These are phyloP conservation scores for Oegoconia quadripuncta DNA, from an alignment of 2,888 invertebrate genomes.

Conservation along the genomic window DNA sequence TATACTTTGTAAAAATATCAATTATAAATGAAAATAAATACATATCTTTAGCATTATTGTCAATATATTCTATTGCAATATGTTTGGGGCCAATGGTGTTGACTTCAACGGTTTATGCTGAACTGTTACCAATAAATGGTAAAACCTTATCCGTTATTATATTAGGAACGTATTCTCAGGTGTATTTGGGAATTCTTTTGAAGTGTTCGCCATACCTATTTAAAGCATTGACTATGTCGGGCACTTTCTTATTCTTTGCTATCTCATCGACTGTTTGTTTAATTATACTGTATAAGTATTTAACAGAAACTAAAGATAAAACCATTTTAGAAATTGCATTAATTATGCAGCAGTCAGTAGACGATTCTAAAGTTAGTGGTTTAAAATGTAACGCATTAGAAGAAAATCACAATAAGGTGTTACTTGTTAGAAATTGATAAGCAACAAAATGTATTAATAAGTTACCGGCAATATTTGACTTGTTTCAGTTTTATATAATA, in stretches of 20 bases:
- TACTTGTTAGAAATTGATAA: no score
- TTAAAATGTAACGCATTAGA: no score
- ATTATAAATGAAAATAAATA: slow-evolving; percentile 37
- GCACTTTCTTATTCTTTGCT: slow-evolving; percentile 36
- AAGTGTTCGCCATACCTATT: slow-evolving; percentile 45
- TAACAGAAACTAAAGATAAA: slow-evolving; percentile 31
- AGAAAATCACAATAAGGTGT: no score
- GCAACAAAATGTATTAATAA: no score
- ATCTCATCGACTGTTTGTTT: slow-evolving; percentile 19
- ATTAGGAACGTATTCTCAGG: slow-evolving; percentile 35
- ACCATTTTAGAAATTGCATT: slow-evolving; percentile 16
- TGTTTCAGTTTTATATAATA: no score
- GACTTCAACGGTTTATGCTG: slow-evolving; percentile 42
- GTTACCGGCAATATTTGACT: no score
- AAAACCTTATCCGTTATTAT: slow-evolving; percentile 40
- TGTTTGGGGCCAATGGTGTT: slow-evolving; percentile 55
- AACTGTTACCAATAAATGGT: slow-evolving; percentile 44
- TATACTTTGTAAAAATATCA: slow-evolving; percentile 36
- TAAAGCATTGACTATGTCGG: slow-evolving; percentile 36
- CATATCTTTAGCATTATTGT: slow-evolving; percentile 37
- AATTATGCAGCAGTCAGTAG: no score
- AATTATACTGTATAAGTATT: slow-evolving; percentile 18
- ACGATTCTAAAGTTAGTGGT: no score
- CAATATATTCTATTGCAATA: slow-evolving; percentile 44
- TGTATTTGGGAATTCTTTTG: slow-evolving; percentile 29